Evolutionary conservation across 2,797 vertebrate genomes (phyloP), one percentile per base, ranked within the genome.

Genomic region (Etheostoma nigrum): DNA sequence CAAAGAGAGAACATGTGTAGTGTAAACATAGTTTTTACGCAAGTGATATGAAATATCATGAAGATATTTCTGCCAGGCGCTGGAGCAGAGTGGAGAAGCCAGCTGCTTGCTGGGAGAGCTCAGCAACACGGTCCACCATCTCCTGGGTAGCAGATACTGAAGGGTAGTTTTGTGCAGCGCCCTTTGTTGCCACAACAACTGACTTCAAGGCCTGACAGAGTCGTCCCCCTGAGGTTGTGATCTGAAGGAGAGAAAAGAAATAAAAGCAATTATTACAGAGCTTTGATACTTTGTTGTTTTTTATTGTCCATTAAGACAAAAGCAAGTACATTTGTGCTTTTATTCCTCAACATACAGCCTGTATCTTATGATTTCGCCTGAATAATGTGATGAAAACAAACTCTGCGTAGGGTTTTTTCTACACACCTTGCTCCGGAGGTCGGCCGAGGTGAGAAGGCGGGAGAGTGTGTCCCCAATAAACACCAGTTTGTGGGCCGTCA

Each of bases 401-500:
- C 4, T 40, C 19, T 10, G 3, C 18, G 5, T 2, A 2, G 2
- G 15, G 10, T 4, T 49, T 15, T 25, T 25, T 68, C 6, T 11
- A 36, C 61, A 12, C 10, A 95, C 95, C 91, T 96, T 96, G 33
- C 95, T 91, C 74, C 96, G 93, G 48, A 98, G 94, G 74, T 96
- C 95, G 0, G 94, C 89, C 0, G 96, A 97, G 57, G 94, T 92
- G 16, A 96, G 96, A 40, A 97, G 95, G 42, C 97, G 96, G 40
- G 96, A 96, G 7, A 98, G 95, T 0, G 97, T 97, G 89, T 98
- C 97, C 13, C 97, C 97, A 0, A 97, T 96, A n/a, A 98, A 98
- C 68, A 98, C 97, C 71, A 98, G 94, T 67, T 97, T 97, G 92
- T 98, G 97, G 0, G 97, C 97, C 0, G 97, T 96, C 83, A 97